A percentile compares a stretch with the other conserved stretches of the same genome.
Evolutionary conservation across 2,888 invertebrate genomes (phyloP).

Genomic region (Drosophila paucipuncta): DNA sequence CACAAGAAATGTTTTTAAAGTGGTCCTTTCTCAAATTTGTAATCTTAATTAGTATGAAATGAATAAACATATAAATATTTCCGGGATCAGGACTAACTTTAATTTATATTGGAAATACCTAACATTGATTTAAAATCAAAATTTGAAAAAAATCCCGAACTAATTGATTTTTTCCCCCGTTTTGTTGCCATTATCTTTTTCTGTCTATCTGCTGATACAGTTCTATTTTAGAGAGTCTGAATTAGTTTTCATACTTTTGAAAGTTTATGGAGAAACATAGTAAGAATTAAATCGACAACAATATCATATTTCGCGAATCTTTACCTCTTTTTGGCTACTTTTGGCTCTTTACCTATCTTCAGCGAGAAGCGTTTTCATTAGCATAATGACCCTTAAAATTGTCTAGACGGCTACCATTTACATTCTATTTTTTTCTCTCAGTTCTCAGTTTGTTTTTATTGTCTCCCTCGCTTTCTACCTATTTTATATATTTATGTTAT

Average conservation of each 20-base stretch:
- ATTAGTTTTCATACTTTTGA: neutral
- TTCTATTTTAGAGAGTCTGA: slow-evolving; percentile 7
- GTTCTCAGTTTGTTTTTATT: slow-evolving; percentile 1
- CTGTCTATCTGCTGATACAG: neutral
- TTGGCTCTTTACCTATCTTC: slow-evolving; percentile 2
- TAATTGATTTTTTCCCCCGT: neutral
- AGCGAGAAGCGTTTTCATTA: too few species aligned
- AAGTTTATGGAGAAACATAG: neutral
- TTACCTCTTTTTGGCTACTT: neutral
- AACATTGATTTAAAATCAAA: neutral
- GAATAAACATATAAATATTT: neutral
- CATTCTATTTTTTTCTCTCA: slow-evolving; percentile 7
- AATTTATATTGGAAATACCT: neutral
- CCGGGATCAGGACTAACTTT: neutral
- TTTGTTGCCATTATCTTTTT: neutral
- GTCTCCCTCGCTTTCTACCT: neutral
- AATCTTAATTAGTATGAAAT: neutral
- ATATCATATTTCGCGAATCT: neutral
- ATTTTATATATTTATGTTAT: slow-evolving; percentile 5
- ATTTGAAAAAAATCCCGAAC: too few species aligned
- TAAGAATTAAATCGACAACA: neutral
- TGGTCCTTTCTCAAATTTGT: neutral
- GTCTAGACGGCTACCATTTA: slow-evolving; percentile 65
- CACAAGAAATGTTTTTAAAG: neutral
- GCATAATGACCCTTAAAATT: slow-evolving; percentile 56